Evolutionary conservation across 1,140 invertebrate species (phyloP).

Genomic region (Anthonomus grandis): DNA sequence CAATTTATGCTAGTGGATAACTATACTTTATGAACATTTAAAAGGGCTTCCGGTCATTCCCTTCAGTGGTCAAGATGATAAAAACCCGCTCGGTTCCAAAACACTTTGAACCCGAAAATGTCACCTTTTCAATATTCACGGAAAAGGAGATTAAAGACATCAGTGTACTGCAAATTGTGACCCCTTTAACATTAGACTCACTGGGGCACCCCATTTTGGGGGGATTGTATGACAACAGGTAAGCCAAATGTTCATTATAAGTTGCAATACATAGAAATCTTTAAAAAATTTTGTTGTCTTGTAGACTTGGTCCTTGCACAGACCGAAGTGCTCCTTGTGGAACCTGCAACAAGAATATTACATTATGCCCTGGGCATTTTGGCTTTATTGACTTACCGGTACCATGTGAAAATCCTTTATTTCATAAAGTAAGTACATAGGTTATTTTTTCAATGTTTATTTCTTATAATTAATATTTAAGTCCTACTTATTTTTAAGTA

Average conservation of each 20-base stretch:
- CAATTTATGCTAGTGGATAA: no score
- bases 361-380: slow-evolving; percentile 87
- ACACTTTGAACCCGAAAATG: slow-evolving; percentile 3
- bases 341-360: slow-evolving; percentile 72
- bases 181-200: slow-evolving; percentile 78
- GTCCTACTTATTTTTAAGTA: not conserved
- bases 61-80: no score
- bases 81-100: slow-evolving; percentile 3
- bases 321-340: slow-evolving; percentile 68
- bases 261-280: not conserved
- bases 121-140: slow-evolving; percentile 67
- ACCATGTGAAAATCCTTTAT: slow-evolving; percentile 88
- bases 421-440: slow-evolving; percentile 60
- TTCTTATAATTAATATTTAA: no score
- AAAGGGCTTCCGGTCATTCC: no score
- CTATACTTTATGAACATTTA: no score
- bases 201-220: slow-evolving; percentile 77
- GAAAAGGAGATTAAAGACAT: slow-evolving; percentile 81
- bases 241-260: slow-evolving; percentile 15
- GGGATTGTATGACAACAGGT: slow-evolving; percentile 88
- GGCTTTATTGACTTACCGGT: slow-evolving; percentile 93
- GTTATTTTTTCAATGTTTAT: no score
- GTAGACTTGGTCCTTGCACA: slow-evolving; percentile 56
- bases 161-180: slow-evolving; percentile 82
- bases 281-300: slow-evolving; percentile 1